Evolutionary conservation across 2,888 invertebrate species (phyloP).

Genomic region (Ellobium chinense): DNA sequence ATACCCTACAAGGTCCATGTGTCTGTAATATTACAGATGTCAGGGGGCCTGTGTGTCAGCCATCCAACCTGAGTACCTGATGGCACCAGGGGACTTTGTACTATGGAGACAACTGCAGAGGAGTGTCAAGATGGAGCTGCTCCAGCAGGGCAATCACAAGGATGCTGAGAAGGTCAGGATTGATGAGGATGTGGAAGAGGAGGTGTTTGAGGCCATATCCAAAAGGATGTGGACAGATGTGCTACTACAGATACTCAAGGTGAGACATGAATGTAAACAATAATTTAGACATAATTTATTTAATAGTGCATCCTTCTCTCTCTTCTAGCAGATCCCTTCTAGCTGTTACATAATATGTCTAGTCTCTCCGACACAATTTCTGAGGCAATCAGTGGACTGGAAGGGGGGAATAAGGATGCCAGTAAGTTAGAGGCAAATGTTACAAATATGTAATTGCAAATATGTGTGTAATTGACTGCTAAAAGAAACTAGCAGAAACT

Average conservation of each 20-base stretch:
- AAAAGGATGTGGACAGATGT: conserved; percentile 78
- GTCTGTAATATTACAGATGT: too few relatives aligned
- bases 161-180: conserved; percentile 58
- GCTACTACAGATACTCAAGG: conserved; percentile 78
- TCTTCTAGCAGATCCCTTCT: too few relatives aligned
- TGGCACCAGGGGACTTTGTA: conserved; percentile 76
- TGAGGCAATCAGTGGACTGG: too few relatives aligned
- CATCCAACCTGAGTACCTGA: conserved; percentile 78
- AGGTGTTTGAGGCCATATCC: conserved; percentile 78
- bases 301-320: too few relatives aligned
- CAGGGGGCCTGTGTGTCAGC: conserved; percentile 78
- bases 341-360: too few relatives aligned
- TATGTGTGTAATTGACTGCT: too few relatives aligned
- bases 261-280: conserved; percentile 46
- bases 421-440: too few relatives aligned
- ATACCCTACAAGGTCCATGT: too few relatives aligned
- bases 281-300: neutral
- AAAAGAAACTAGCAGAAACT: too few relatives aligned
- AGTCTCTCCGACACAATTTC: too few relatives aligned
- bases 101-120: conserved; percentile 76
- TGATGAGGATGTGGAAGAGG: conserved; percentile 71
- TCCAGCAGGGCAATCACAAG: conserved; percentile 58
- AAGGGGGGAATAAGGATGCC: too few relatives aligned
- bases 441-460: too few relatives aligned
- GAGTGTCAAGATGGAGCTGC: conserved; percentile 59